Evolutionary conservation across 1,140 invertebrate species (phyloP), one percentile per base, ranked within the genome.

Genomic region (Zaprionus camerounensis): DNA sequence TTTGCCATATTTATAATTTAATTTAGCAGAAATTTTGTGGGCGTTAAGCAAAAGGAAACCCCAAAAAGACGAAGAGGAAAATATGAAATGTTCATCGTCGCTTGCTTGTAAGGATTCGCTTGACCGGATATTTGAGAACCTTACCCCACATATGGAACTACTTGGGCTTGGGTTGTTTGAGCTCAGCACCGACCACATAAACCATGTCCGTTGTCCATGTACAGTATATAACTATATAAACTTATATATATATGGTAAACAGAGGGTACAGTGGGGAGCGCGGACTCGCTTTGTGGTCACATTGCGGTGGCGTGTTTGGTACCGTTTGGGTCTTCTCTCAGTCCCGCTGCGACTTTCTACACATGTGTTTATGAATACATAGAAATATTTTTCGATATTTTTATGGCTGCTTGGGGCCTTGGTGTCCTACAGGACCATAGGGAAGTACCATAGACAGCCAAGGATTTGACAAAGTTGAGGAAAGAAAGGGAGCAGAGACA

Each of bases 11-110:
- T 91, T 91, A 87, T 91, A 86, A 91, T 87, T 91, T 91, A 91
- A 91, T 91, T 91, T 83, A 91, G 80, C 87, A 87, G 87, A 87
- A 91, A 91, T 91, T 91, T 91, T 91, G 86, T 76, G 82, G 83
- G 80, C 76, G 84, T 84, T 82, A 46, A 71, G 78, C 81, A 62
- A 82, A 76, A 76, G 71, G 73, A 83, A 83, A 77, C 71, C 80
- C 59, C 69, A 78, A 82, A 78, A 56, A 53, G 17, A 41, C 12
- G 55, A 64, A 71, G 36, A 41, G 36, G 53, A 55, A 68, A 53
- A 65, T 76, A 81, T 75, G 74, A 78, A 81, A 70, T 69, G 73
- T 71, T 55, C 41, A 17, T 7, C 41, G 53, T 70, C 61, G 66
- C 64, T 46, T 56, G 63, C 55, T 79, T 76, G 63, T 90, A 88